Evolutionary conservation across 2,888 invertebrate genomes (phyloP), one percentile per base, ranked within the genome.

Genomic region (Stenolophus ochropezus): DNA sequence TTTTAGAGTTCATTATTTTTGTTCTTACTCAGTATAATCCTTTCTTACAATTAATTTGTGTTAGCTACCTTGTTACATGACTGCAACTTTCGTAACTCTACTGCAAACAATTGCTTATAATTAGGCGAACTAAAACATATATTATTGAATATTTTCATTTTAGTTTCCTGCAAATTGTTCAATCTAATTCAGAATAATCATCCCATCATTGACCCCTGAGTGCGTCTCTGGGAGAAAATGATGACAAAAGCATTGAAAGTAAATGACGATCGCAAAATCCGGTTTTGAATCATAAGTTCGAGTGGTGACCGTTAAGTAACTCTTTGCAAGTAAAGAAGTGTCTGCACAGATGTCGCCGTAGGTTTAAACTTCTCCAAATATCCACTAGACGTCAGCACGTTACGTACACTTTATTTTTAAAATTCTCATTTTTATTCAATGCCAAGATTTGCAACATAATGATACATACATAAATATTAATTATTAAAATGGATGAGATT

Each of bases 401-500:
- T n/a, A 73, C 47, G 8, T 18, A 20, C 1, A 61, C 23, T 25
- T 61, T 18, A 20, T 20, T 23, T 23, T 14, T n/a, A 14, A 53
- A 53, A 61, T 23, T 61, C 61, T 21, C 61, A 61, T 61, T 23
- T 61, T 61, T 61, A 61, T 61, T 61, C 61, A 61, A 61, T 61
- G 61, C 14, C 25, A 61, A 11, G 14, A 61, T n/a, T 25, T 3
- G 23, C 61, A 5, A 61, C 25, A 61, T 14, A 61, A 61, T 25
- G 23, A 4, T 23, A 25, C 25, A 61, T 61, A 61, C 23, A 61
- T 61, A 61, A 61, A 61, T 61, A 61, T 61, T 61, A 25, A 61
- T 61, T 61, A n/a, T 61, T 61, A 61, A 61, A 61, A 61, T 61
- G 25, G 25, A 27, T 61, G 61, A 61, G 61, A 61, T 61, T n/a